Conservation (phyloP, 1,140 invertebrate species). For the Triops longicaudatus region DNA sequence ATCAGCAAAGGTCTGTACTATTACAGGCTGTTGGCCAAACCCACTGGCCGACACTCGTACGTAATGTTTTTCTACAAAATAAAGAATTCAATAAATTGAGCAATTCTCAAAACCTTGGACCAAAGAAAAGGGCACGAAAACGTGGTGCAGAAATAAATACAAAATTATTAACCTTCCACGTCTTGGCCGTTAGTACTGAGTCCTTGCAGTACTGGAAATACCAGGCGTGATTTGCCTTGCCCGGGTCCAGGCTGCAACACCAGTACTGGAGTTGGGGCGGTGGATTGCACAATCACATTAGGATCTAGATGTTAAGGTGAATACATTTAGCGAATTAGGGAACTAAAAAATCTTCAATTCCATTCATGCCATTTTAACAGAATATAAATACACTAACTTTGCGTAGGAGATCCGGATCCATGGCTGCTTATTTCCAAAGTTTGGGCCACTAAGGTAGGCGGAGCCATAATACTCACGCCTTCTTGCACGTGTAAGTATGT, state of each 20-base stretch:
- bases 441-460: constrained; percentile 31
- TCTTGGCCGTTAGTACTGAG: constrained; percentile 2
- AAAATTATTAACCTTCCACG: neutral
- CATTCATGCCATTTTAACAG: too few relatives aligned
- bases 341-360: constrained; percentile 23
- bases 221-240: neutral
- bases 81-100: neutral
- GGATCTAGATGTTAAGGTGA: neutral
- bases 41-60: constrained; percentile 1
- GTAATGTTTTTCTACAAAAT: neutral
- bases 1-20: constrained; percentile 11
- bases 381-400: constrained; percentile 18
- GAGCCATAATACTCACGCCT: constrained; percentile 23
- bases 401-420: constrained; percentile 28
- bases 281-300: constrained; percentile 25
- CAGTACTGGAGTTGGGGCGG: constrained; percentile 25
- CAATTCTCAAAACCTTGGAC: neutral
- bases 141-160: neutral
- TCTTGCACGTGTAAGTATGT: constrained; percentile 18
- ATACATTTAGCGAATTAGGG: constrained; percentile 29
- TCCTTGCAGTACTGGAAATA: neutral
- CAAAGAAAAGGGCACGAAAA: neutral
- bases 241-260: constrained; percentile 23
- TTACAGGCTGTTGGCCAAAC: neutral
- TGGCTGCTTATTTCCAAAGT: constrained; percentile 30